Conservation (phyloP, 1,140 invertebrate species). For the Drosophila fuyamai region DNA sequence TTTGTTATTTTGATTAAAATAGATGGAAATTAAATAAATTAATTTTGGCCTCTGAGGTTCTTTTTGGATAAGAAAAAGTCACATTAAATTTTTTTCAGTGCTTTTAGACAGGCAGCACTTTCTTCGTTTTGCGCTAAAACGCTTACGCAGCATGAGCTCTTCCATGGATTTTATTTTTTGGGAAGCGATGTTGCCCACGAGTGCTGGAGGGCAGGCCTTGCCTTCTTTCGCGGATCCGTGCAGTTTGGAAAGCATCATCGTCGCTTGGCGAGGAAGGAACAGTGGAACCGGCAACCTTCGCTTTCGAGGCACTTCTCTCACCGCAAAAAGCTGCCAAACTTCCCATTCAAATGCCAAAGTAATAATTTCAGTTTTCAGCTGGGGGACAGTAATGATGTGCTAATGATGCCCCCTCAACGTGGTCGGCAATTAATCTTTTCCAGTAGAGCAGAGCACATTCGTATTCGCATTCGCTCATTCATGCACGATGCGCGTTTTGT, state of each 20-base stretch:
- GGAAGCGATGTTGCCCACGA: slow-evolving; percentile 22
- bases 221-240: slow-evolving; percentile 37
- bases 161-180: slow-evolving; percentile 43
- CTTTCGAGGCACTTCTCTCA: slow-evolving; percentile 16
- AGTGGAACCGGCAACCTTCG: slow-evolving; percentile 37
- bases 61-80: too few relatives aligned
- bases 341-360: slow-evolving; percentile 46
- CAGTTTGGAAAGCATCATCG: slow-evolving; percentile 38
- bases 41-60: too few relatives aligned
- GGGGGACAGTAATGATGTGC: slow-evolving; percentile 72
- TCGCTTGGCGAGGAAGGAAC: slow-evolving; percentile 22
- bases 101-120: slow-evolving; percentile 53
- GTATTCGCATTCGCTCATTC: slow-evolving; percentile 49
- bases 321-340: slow-evolving; percentile 20
- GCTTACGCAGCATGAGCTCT: slow-evolving; percentile 79
- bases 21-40: background rate
- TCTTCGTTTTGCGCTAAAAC: slow-evolving; percentile 55
- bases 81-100: slow-evolving; percentile 9
- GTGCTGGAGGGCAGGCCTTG: slow-evolving; percentile 45
- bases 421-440: slow-evolving; percentile 71
- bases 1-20: background rate
- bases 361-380: slow-evolving; percentile 42
- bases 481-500: slow-evolving; percentile 58
- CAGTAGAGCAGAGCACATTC: slow-evolving; percentile 40
- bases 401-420: slow-evolving; percentile 60